These are phyloP conservation scores for Mercenaria mercenaria DNA, from an alignment of 1,140 invertebrate genomes.

Conservation along the genomic window DNA sequence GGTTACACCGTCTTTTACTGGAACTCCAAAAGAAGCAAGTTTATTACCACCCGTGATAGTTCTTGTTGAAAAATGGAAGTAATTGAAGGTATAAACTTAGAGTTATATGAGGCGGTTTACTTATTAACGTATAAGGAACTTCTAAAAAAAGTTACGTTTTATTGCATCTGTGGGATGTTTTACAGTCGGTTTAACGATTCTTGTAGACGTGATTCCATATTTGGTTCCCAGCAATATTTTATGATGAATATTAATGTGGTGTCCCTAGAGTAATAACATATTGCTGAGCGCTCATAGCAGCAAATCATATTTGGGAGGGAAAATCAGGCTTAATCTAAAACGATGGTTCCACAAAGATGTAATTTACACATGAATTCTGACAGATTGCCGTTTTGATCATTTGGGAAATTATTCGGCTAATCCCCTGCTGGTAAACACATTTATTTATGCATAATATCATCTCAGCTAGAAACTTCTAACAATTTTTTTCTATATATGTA, in stretches of 20 bases:
- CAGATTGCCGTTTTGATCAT: neutral
- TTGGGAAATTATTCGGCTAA: neutral
- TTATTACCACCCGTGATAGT: too few relatives aligned
- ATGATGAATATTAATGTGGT: neutral
- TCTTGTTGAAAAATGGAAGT: too few relatives aligned
- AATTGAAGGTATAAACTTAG: too few relatives aligned
- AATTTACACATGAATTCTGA: conserved; percentile 12
- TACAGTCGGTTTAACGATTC: neutral
- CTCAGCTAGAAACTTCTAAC: neutral
- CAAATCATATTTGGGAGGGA: conserved; percentile 21
- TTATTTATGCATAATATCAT: conserved; percentile 33
- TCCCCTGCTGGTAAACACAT: neutral
- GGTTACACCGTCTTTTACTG: too few relatives aligned
- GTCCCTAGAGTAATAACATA: neutral
- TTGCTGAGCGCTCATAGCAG: neutral
- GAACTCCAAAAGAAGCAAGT: too few relatives aligned
- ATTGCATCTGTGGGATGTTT: neutral
- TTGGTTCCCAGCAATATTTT: neutral
- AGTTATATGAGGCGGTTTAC: too few relatives aligned
- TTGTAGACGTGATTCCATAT: neutral
- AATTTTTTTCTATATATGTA: too few relatives aligned
- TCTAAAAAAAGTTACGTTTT: neutral
- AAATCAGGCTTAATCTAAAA: neutral
- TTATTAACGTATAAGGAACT: too few relatives aligned
- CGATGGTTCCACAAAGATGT: conserved; percentile 3